Evolutionary conservation across 64 coral and sea anemone species (phyloP).

Genomic region (Montipora efflorescens): DNA sequence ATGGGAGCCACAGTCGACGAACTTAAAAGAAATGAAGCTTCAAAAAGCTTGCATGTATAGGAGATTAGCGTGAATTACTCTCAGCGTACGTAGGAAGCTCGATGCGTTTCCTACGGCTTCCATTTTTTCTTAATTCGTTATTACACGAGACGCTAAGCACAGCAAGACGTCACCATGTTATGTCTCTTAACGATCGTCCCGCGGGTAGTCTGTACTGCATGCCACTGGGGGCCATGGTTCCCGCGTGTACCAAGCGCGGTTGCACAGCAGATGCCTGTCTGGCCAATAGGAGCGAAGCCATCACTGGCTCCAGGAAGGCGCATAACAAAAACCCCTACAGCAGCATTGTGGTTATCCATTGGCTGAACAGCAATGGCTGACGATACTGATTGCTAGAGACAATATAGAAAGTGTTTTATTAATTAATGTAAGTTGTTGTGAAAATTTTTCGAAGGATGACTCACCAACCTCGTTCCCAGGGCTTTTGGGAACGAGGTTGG

Average conservation of each 20-base stretch:
- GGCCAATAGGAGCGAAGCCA: conserved; percentile 78
- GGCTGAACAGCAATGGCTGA: conserved; percentile 64
- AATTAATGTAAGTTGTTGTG: no score
- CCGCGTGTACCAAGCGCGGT: conserved; percentile 36
- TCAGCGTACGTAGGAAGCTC: no score
- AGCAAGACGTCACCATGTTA: background rate
- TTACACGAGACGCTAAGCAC: background rate
- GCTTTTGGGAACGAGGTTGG: no score
- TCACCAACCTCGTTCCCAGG: no score
- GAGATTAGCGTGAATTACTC: no score
- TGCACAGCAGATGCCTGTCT: conserved; percentile 84
- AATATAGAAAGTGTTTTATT: background rate
- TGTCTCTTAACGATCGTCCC: conserved; percentile 19
- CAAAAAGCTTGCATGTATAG: no score
- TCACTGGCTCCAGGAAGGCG: conserved; percentile 56
- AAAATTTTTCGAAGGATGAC: no score
- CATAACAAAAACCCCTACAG: conserved; percentile 68
- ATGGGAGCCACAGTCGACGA: no score
- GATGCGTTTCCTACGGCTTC: no score
- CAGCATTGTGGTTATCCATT: conserved; percentile 29
- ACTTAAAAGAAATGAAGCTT: no score
- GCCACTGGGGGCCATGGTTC: background rate
- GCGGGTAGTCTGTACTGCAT: background rate
- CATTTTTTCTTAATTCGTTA: background rate
- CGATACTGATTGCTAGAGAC: conserved; percentile 19